A percentile compares a stretch with the other conserved stretches of the same genome.
These are phyloP conservation scores for Nicator chloris DNA, from an alignment of 2,113 vertebrate species.

Conservation along the genomic window DNA sequence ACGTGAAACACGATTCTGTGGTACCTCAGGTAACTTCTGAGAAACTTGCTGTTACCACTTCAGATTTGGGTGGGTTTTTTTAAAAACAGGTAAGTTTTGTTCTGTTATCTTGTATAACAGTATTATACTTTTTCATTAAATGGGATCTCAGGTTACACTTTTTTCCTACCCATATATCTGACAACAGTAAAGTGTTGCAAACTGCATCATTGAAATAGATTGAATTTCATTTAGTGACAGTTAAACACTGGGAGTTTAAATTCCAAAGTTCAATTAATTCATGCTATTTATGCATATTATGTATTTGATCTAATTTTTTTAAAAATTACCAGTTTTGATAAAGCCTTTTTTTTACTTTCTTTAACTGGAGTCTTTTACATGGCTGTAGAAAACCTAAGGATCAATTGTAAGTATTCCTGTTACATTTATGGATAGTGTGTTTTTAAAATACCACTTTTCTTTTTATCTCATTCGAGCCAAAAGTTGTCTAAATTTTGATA, in stretches of 20 bases:
- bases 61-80: not conserved
- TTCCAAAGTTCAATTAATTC: not conserved
- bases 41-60: not conserved
- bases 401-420: constrained; percentile 85
- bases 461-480: not conserved
- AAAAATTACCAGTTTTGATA: not conserved
- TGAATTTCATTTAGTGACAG: not conserved
- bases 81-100: not conserved
- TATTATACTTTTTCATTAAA: not conserved
- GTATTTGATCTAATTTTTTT: not conserved
- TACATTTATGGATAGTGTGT: not conserved
- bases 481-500: not conserved
- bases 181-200: not conserved
- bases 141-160: not conserved
- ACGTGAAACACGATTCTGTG: not conserved
- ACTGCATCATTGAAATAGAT: not conserved
- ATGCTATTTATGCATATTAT: not conserved
- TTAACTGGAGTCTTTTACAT: constrained; percentile 82
- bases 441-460: not conserved
- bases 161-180: not conserved
- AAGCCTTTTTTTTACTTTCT: constrained; percentile 64
- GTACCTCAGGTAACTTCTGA: not conserved
- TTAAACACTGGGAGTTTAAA: not conserved
- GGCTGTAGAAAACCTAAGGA: constrained; percentile 97
- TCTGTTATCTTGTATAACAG: not conserved